A percentile compares a stretch with the other conserved stretches of the same genome.
Evolutionary conservation across 2,797 vertebrate species (phyloP).

Genomic region (Gymnoscopelus microlampas): DNA sequence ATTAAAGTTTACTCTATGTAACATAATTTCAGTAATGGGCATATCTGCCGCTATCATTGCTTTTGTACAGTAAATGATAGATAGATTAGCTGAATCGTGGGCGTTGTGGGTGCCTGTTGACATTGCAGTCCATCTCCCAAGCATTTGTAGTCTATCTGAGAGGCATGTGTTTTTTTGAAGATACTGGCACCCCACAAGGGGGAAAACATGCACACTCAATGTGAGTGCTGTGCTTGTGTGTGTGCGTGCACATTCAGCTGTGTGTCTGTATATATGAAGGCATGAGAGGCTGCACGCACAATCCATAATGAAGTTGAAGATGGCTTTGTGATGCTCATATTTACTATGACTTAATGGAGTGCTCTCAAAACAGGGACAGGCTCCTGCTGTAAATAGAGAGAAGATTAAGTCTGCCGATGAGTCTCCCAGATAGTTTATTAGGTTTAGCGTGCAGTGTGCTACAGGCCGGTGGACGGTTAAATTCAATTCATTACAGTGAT

Average conservation of each 20-base stretch:
- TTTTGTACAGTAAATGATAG: background rate
- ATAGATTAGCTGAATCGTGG: background rate
- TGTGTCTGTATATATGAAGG: too few species aligned
- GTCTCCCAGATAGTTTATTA: conserved; percentile 7
- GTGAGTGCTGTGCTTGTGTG: background rate
- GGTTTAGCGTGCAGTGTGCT: background rate
- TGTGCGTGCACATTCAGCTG: too few species aligned
- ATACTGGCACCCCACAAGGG: background rate
- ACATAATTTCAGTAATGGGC: background rate
- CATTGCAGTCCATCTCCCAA: background rate
- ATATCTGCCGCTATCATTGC: background rate
- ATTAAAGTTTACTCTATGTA: background rate
- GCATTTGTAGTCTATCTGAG: too few species aligned
- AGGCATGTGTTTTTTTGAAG: background rate
- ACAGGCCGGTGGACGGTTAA: conserved; percentile 18
- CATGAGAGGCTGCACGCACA: too few species aligned
- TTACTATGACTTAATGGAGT: conserved; percentile 6
- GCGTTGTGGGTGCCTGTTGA: background rate
- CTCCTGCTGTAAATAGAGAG: conserved; percentile 9
- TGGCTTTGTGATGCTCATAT: background rate
- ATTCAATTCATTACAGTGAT: conserved; percentile 51
- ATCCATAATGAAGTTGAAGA: background rate
- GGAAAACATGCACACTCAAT: background rate
- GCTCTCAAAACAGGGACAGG: background rate
- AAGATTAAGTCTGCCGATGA: conserved; percentile 17